Conservation (phyloP, 2,797 vertebrate species). For the Tragopan temminckii region DNA sequence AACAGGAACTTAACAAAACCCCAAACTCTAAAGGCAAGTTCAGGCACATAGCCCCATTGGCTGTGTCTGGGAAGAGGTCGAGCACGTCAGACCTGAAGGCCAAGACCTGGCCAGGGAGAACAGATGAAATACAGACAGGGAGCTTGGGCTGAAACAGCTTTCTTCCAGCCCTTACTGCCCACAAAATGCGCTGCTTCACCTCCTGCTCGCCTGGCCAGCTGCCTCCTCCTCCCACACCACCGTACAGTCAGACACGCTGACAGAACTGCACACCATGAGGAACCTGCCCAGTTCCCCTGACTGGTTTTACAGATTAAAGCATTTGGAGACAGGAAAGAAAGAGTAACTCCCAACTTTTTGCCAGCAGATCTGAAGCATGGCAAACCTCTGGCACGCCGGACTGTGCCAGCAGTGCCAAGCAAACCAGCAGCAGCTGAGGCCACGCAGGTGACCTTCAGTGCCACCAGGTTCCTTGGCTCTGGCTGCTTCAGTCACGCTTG, state of each 20-base stretch:
- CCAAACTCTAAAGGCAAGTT: not conserved
- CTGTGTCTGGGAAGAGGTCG: not conserved
- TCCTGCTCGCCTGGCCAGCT: not conserved
- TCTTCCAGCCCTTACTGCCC: not conserved
- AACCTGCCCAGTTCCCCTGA: not conserved
- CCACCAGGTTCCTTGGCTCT: not conserved
- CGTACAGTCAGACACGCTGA: not conserved
- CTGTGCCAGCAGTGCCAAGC: not conserved
- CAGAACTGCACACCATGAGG: not conserved
- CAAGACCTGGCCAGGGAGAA: not conserved
- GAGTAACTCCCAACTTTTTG: not conserved
- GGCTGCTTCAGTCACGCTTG: not conserved
- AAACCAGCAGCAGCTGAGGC: not conserved
- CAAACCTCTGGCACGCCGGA: not conserved
- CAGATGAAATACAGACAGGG: not conserved
- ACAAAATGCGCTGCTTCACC: not conserved
- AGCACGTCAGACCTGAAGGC: not conserved
- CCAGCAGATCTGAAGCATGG: not conserved
- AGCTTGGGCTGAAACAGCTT: too few species aligned
- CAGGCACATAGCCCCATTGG: accelerated
- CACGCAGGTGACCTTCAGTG: not conserved
- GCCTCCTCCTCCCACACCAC: not conserved
- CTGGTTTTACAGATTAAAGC: not conserved
- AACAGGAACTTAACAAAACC: not conserved
- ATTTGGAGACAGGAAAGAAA: not conserved